Conservation (phyloP, 2,113 vertebrate species). For the Chamaea fasciata region DNA sequence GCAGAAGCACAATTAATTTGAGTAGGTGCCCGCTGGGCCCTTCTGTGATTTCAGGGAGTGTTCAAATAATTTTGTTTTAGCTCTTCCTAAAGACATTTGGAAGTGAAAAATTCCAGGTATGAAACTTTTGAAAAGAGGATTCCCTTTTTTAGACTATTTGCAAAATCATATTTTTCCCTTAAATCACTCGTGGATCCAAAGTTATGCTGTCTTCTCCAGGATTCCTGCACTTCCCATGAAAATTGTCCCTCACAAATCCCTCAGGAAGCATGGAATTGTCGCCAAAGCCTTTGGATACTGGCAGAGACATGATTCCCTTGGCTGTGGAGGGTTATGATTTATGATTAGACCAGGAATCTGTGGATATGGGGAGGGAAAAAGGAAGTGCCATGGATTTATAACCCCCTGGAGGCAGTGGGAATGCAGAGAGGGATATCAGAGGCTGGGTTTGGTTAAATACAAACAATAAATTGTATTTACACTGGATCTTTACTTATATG, state of each 20-base stretch:
- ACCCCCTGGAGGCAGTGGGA: background rate
- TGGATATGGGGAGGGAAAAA: background rate
- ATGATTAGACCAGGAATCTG: fast-evolving
- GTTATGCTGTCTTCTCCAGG: background rate
- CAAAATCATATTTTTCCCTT: fast-evolving
- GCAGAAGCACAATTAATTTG: constrained; percentile 8
- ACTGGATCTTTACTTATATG: fast-evolving
- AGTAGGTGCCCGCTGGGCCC: background rate
- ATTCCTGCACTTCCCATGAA: background rate
- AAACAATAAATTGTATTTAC: background rate
- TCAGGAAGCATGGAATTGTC: fast-evolving
- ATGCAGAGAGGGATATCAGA: background rate
- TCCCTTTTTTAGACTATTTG: background rate
- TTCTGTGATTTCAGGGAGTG: background rate
- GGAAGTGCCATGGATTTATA: background rate
- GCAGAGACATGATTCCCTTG: background rate
- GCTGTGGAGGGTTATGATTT: background rate
- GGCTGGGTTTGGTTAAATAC: background rate
- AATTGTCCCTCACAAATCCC: background rate
- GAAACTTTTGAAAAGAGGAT: background rate
- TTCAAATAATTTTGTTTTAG: background rate
- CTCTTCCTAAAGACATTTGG: background rate
- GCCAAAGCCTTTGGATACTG: background rate
- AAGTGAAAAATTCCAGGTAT: background rate
- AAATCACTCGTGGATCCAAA: background rate